Conservation (phyloP, 2,113 vertebrate species). For the Monopterus albus region DNA sequence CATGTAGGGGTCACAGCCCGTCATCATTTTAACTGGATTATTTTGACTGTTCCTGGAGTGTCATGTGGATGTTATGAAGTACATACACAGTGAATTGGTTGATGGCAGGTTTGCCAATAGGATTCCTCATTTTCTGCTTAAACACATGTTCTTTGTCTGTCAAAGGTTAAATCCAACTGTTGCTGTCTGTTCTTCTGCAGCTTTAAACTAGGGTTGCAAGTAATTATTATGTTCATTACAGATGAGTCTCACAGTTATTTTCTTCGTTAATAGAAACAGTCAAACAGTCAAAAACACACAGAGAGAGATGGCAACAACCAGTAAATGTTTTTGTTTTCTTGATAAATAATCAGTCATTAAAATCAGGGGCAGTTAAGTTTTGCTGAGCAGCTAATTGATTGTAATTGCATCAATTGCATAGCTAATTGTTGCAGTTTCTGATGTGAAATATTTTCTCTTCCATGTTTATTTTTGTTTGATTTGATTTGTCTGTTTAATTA, state of each 20-base stretch:
- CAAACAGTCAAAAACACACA: too few relatives aligned
- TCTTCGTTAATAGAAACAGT: background rate
- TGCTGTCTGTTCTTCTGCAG: background rate
- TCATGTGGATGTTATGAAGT: conserved; percentile 22
- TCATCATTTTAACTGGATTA: conserved; percentile 62
- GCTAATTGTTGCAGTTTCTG: too few relatives aligned
- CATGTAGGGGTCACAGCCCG: conserved; percentile 26
- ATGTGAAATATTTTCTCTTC: too few relatives aligned
- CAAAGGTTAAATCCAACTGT: background rate
- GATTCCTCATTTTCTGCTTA: background rate
- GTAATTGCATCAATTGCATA: too few relatives aligned
- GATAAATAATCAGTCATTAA: too few relatives aligned
- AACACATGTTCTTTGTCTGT: background rate
- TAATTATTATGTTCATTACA: background rate
- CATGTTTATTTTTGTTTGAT: too few relatives aligned
- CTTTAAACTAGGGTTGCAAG: background rate
- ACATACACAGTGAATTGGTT: conserved; percentile 9
- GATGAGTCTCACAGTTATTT: background rate
- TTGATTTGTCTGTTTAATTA: too few relatives aligned
- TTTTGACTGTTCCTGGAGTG: conserved; percentile 21
- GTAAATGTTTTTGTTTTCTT: too few relatives aligned
- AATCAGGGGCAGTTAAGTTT: too few relatives aligned
- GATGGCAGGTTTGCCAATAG: background rate
- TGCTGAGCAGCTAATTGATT: too few relatives aligned
- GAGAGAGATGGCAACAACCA: too few relatives aligned